Conservation (phyloP, 1,140 invertebrate genomes). For the Meloidogyne floridensis region DNA sequence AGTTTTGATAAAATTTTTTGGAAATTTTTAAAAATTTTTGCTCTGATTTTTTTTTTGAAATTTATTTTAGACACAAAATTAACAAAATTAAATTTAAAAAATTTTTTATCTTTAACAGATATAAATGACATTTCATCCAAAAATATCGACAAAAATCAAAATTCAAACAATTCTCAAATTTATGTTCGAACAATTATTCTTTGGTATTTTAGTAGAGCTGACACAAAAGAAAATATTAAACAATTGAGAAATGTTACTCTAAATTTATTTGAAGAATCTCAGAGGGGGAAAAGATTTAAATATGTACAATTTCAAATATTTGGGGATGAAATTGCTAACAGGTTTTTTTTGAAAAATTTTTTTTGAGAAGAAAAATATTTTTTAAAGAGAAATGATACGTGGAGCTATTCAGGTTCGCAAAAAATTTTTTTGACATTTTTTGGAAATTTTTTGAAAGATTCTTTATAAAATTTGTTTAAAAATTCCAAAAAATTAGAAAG, state of each 20-base stretch:
- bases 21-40: too few species aligned
- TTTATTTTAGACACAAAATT: too few species aligned
- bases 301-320: constrained; percentile 26
- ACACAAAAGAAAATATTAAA: constrained; percentile 17
- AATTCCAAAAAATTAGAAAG: too few species aligned
- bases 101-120: not conserved
- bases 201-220: constrained; percentile 30
- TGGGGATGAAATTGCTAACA: constrained; percentile 26
- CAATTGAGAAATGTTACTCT: constrained; percentile 20
- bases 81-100: too few species aligned
- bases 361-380: not conserved
- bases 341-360: constrained; percentile 13
- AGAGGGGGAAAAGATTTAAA: constrained; percentile 1
- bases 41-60: too few species aligned
- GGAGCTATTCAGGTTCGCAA: not conserved
- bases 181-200: constrained; percentile 15
- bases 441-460: too few species aligned
- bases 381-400: constrained; percentile 37
- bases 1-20: too few species aligned
- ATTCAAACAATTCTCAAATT: not conserved
- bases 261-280: constrained; percentile 27
- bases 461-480: too few species aligned
- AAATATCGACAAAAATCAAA: not conserved
- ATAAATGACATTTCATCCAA: not conserved
- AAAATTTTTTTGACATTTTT: too few species aligned